Percentiles rank a stretch among this genome's conserved stretches.
Conservation (phyloP, 1,140 invertebrate species). For the Dermatophagoides farinae region DNA sequence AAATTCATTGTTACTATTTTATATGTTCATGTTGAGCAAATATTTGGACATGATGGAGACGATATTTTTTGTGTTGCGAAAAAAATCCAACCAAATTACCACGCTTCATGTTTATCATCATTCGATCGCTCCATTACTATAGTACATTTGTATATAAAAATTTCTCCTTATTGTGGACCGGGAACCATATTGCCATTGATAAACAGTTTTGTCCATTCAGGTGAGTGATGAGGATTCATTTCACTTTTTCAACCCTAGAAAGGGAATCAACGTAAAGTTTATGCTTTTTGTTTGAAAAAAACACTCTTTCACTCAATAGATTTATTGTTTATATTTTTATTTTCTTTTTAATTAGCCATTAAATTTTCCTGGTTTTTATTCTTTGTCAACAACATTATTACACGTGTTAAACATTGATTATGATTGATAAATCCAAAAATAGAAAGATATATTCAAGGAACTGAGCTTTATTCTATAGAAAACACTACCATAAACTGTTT, state of each 20-base stretch:
- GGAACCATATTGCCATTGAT: conserved; percentile 27
- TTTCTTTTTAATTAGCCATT: no score
- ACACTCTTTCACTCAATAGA: no score
- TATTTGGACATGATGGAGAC: conserved; percentile 86
- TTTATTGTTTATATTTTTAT: no score
- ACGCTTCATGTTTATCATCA: conserved; percentile 50
- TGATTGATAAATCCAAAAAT: neutral
- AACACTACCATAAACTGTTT: conserved; percentile 3
- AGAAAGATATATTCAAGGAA: conserved; percentile 7
- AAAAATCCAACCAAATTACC: conserved; percentile 49
- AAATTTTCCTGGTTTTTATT: no score
- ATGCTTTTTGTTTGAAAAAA: no score
- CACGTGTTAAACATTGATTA: no score
- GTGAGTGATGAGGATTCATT: conserved; percentile 35
- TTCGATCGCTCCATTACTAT: conserved; percentile 28
- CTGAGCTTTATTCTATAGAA: conserved; percentile 11
- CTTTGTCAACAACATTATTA: no score
- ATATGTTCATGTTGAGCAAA: conserved; percentile 76
- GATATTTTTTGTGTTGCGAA: conserved; percentile 45
- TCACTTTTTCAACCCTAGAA: no score
- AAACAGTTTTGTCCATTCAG: conserved; percentile 63
- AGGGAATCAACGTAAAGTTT: no score
- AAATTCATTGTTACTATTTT: neutral
- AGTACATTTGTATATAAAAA: conserved; percentile 23
- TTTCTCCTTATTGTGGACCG: conserved; percentile 16